Percentiles rank a stretch among this genome's conserved stretches.
These are phyloP conservation scores for Ursus arctos DNA, from an alignment of 2,113 vertebrate genomes.

Conservation along the genomic window DNA sequence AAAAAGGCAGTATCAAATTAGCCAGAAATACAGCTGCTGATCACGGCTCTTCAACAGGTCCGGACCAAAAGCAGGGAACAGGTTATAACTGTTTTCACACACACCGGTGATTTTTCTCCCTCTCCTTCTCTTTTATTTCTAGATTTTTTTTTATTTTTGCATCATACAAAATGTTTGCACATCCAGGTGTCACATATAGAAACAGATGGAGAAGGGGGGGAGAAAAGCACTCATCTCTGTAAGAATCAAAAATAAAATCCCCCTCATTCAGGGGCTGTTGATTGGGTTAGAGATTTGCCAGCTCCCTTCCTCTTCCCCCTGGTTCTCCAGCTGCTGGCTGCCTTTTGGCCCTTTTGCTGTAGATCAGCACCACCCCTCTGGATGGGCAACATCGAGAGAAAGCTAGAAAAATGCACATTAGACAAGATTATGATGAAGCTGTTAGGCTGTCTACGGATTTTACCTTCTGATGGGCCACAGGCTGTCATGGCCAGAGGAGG, in stretches of 20 bases:
- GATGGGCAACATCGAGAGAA: background rate
- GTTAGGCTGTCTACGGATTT: background rate
- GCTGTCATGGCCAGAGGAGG: background rate
- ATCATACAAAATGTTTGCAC: slow-evolving; percentile 59
- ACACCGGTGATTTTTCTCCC: background rate
- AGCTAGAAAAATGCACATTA: background rate
- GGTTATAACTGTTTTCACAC: slow-evolving; percentile 14
- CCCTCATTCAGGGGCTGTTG: background rate
- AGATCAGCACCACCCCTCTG: background rate
- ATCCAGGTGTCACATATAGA: slow-evolving; percentile 49
- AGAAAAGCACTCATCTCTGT: background rate
- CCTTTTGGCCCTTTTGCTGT: background rate
- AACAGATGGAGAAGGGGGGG: background rate
- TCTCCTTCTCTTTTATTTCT: background rate
- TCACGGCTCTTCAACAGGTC: slow-evolving; percentile 80
- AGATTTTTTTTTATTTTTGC: background rate
- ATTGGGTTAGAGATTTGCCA: background rate
- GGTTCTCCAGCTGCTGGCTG: background rate
- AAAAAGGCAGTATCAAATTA: slow-evolving; percentile 75
- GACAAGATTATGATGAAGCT: background rate
- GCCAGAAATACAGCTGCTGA: slow-evolving; percentile 66
- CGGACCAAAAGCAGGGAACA: slow-evolving; percentile 42
- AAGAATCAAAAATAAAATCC: slow-evolving; percentile 2
- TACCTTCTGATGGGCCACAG: background rate
- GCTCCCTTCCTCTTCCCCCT: rapidly evolving